phyloP scores from a whole-genome alignment of 1,140 invertebrate species.

The Drosophila tristis region DNA sequence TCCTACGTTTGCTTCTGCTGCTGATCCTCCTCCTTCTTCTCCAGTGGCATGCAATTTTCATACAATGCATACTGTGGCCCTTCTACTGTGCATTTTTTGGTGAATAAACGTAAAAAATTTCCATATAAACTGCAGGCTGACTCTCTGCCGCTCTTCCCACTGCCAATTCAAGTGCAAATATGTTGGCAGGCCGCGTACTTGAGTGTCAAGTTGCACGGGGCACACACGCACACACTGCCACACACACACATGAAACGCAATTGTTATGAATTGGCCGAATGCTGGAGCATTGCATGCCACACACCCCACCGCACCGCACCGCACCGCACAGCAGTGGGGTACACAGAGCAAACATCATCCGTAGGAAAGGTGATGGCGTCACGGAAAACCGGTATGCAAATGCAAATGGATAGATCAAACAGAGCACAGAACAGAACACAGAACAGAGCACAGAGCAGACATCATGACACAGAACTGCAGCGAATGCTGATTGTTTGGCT shows the following conservation, averaged over 20 bases:
- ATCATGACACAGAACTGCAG: background rate
- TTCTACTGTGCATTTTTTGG: slow-evolving; percentile 7
- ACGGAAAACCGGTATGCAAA: slow-evolving; percentile 38
- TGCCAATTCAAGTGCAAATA: slow-evolving; percentile 78
- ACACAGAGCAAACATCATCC: background rate
- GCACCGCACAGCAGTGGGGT: background rate
- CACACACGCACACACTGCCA: slow-evolving; percentile 22
- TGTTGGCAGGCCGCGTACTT: slow-evolving; percentile 75
- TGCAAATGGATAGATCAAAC: slow-evolving; percentile 63
- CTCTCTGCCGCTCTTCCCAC: background rate
- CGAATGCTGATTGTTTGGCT: slow-evolving; percentile 59
- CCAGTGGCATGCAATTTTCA: slow-evolving; percentile 60
- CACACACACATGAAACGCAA: slow-evolving; percentile 56
- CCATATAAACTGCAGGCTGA: slow-evolving; percentile 66
- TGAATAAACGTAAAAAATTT: slow-evolving; percentile 66
- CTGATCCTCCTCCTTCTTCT: background rate
- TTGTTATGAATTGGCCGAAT: slow-evolving; percentile 71
- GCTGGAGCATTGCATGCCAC: slow-evolving; percentile 17
- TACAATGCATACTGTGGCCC: slow-evolving; percentile 42
- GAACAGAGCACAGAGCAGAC: too few species aligned
- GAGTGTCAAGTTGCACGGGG: slow-evolving; percentile 70
- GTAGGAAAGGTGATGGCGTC: slow-evolving; percentile 25
- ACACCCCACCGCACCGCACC: slow-evolving; percentile 12
- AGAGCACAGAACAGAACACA: slow-evolving; percentile 24
- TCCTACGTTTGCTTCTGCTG: background rate